Percentiles rank a stretch among this genome's conserved stretches.
These are phyloP conservation scores for Chironomus striatipennis DNA, from an alignment of 1,140 invertebrate genomes.

Conservation along the genomic window DNA sequence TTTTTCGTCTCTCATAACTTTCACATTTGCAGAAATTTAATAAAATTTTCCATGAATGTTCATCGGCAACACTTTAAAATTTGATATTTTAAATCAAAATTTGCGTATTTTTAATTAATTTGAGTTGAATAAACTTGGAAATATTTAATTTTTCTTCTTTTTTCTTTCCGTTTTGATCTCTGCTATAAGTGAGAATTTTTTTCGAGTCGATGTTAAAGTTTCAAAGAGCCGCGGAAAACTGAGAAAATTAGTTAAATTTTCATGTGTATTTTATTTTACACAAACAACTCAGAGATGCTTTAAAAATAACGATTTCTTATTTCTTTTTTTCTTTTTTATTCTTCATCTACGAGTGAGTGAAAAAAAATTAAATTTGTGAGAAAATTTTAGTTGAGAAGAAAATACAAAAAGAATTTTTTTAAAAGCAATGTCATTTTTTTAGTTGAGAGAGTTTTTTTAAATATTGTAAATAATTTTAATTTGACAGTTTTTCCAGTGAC, in stretches of 20 bases:
- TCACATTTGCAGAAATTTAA: background rate
- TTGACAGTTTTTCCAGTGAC: no score
- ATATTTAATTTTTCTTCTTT: background rate
- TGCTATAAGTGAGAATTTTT: background rate
- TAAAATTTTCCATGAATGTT: background rate
- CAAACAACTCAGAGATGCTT: background rate
- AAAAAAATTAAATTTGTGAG: background rate
- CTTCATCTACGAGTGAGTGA: no score
- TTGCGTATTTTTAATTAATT: constrained; percentile 11
- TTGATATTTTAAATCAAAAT: background rate
- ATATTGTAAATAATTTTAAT: no score
- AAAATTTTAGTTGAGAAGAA: background rate
- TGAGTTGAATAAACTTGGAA: constrained; percentile 3
- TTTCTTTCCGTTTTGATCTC: background rate
- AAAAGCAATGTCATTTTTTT: background rate
- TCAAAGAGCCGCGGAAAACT: constrained; percentile 20
- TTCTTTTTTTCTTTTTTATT: background rate
- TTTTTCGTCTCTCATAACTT: background rate
- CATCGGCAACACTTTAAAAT: background rate
- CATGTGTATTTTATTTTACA: background rate
- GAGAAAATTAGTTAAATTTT: background rate
- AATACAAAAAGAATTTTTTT: background rate
- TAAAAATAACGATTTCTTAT: background rate
- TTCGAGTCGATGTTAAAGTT: background rate
- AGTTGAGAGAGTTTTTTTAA: no score